These are phyloP conservation scores for Eulimnadia texana DNA, from an alignment of 1,140 invertebrate genomes.

Conservation along the genomic window DNA sequence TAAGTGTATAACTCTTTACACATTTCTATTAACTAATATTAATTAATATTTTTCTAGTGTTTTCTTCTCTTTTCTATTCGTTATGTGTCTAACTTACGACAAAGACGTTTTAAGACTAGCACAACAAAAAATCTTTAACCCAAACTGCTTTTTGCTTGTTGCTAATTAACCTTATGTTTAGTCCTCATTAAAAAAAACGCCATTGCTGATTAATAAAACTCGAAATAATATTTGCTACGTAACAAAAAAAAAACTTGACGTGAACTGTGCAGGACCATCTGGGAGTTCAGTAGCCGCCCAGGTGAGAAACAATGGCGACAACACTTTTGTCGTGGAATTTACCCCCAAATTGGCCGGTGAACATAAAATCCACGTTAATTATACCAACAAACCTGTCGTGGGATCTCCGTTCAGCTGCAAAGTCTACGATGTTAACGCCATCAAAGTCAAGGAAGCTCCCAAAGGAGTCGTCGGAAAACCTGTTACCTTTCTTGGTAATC, in stretches of 20 bases:
- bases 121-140: too few relatives aligned
- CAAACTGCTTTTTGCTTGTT: too few relatives aligned
- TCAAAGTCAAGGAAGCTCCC: constrained; percentile 81
- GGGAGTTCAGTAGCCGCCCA: constrained; percentile 73
- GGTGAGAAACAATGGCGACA: constrained; percentile 53
- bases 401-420: constrained; percentile 85
- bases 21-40: too few relatives aligned
- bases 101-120: too few relatives aligned
- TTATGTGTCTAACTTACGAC: too few relatives aligned
- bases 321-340: constrained; percentile 69
- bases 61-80: too few relatives aligned
- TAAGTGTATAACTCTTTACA: too few relatives aligned
- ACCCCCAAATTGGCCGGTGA: constrained; percentile 73
- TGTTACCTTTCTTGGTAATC: constrained; percentile 81
- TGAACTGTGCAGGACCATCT: constrained; percentile 52
- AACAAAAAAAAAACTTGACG: background rate
- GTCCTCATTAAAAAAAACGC: too few relatives aligned
- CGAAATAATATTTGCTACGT: constrained; percentile 1
- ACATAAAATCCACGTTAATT: constrained; percentile 66
- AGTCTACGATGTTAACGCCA: constrained; percentile 87
- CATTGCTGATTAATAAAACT: too few relatives aligned
- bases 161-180: too few relatives aligned
- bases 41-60: too few relatives aligned
- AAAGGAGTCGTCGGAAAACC: constrained; percentile 81
- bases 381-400: constrained; percentile 38